Evolutionary conservation across 2,888 invertebrate genomes (phyloP), one percentile per base, ranked within the genome.

Genomic region (Synanthedon formicaeformis): DNA sequence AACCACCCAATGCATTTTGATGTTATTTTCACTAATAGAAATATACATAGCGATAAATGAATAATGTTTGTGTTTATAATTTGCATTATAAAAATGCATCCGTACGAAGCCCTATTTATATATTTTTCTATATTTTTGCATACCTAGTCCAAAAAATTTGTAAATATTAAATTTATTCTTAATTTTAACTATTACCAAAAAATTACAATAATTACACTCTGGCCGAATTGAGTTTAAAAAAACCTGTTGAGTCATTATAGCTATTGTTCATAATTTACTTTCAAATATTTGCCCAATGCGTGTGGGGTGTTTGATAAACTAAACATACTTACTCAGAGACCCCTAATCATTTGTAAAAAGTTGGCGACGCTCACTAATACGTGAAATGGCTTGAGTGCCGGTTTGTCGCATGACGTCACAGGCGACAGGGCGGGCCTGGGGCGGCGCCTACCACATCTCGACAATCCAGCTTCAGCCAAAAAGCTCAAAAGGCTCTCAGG

Each of bases 301-400:
- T 71, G 69, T 73, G 67, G 45, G 45, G 45, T 64, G 60, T 57
- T 66, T 72, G 74, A 78, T 79, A 81, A 79, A 78, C 71, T 77
- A 75, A 76, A 66, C 69, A 72, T 77, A 78, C 78, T 76, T 76
- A 64, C 73, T 64, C 69, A 70, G 34, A 34, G 52, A 72, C 67
- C 71, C 80, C 80, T 81, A 82, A 86, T 85, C 77, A 81, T 67
- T 60, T 57, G 64, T 61, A 74, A 78, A 74, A 87, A 85, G 79
- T 75, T 73, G 84, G 84, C 86, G 86, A 81, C 85, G 77, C 82
- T 78, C 83, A 77, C 79, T 78, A 80, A 83, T 81, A 81, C 78
- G 77, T 74, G 78, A 75, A 85, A 84, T 84, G 67, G 72, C 70
- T n/a, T 69, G 71, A 69, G 69, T 71, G 75, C 73, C 67, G 65